Percentiles rank a stretch among this genome's conserved stretches.
Conservation (phyloP, 2,113 vertebrate species). For the Bothrops jararaca region DNA sequence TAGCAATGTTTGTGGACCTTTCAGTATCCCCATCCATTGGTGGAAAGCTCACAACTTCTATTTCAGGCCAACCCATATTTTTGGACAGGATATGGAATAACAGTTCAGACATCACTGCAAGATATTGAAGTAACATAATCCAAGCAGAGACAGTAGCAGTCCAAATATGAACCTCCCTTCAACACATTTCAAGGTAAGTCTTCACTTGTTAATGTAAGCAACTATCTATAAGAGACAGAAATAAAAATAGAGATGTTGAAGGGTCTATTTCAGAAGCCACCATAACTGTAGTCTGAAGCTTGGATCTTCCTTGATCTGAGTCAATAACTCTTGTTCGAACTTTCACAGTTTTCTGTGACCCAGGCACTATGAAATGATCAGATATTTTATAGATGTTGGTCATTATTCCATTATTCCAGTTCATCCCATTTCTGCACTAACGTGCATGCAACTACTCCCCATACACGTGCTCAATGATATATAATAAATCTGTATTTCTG, state of each 20-base stretch:
- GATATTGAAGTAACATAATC: neutral
- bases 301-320: neutral
- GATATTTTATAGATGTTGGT: neutral
- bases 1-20: neutral
- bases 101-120: neutral
- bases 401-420: neutral
- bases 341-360: neutral
- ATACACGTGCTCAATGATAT: neutral
- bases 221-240: neutral
- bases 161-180: neutral
- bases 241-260: neutral
- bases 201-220: neutral
- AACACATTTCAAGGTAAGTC: neutral
- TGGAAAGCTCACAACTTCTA: neutral
- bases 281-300: neutral
- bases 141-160: neutral
- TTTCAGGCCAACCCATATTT: neutral
- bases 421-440: neutral
- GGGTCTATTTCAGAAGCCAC: neutral
- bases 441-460: neutral
- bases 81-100: neutral
- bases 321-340: neutral
- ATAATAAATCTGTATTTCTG: neutral
- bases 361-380: neutral
- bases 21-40: neutral